These are phyloP conservation scores for Myrmecobius fasciatus DNA, from an alignment of 2,113 vertebrate genomes.

Conservation along the genomic window DNA sequence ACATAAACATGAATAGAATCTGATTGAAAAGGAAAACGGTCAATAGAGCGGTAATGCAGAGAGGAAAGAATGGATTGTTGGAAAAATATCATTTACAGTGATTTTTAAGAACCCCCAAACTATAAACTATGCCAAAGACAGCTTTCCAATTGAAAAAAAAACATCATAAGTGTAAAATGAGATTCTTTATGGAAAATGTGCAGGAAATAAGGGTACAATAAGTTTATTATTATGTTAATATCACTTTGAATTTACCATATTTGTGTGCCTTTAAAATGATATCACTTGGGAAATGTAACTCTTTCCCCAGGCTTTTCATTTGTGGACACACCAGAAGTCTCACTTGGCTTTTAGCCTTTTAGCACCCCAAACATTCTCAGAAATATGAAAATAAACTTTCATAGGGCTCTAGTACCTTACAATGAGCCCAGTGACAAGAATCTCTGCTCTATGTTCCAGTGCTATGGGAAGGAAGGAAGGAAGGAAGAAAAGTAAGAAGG, in stretches of 20 bases:
- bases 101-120: neutral
- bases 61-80: neutral
- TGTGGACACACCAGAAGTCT: neutral
- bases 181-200: neutral
- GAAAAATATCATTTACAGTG: neutral
- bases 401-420: neutral
- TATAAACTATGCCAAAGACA: neutral
- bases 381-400: neutral
- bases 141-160: neutral
- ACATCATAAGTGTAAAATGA: conserved; percentile 3
- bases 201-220: neutral
- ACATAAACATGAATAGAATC: conserved; percentile 12
- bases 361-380: neutral
- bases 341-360: conserved; percentile 22
- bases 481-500: neutral
- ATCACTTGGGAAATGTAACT: neutral
- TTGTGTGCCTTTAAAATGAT: neutral
- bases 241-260: neutral
- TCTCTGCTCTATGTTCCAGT: neutral
- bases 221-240: conserved; percentile 24
- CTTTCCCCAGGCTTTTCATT: neutral
- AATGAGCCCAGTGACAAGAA: neutral
- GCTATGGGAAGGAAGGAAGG: neutral
- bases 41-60: neutral
- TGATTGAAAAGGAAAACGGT: neutral